Base-by-base conservation (phyloP, 2,113 vertebrate species). In the Rutilus rutilus region DNA sequence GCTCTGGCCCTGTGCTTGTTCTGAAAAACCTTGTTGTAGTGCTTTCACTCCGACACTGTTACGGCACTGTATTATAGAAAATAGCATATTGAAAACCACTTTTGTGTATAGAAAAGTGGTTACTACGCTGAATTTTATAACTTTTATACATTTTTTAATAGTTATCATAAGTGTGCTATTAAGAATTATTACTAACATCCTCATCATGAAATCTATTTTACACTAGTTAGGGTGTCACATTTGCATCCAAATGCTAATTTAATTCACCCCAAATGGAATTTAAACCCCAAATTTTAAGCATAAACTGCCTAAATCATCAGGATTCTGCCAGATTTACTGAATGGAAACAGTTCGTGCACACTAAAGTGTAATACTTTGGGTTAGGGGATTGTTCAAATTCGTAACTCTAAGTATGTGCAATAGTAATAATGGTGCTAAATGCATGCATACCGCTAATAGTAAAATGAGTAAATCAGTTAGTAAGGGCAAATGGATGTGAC, bases 1-100 rank as follows among this genome's bases (percentile, higher is more conserved):
- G 33, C 69, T 83, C 8, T 64, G 45, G 59, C 73, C 69, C 77
- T 84, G 76, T 33, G 84, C 36, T 64, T 54, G 77, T 67, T 52
- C 47, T 62, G 39, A 82, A 85, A 33, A 71, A 54, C n/a, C 47
- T 23, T 4, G 7, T 1, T 25, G 42, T 7, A 27, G 14, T 25
- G 39, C 69, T 25, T 52, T 76, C 25, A 10, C 45, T 4, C 42
- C 30, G 6, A 52, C 14, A 69, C 17, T 69, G 1, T 36, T 17
- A 52, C 1, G 15, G 15, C 15, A 52, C 50, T 17, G 4, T 52
- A 52, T 5, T 52, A 36, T 10, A 69, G 17, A 36, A 17, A 17
- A 52, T 17, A 52, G 30, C 65, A 36, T 21, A 36, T 4, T 39
- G 33, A 39, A 21, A 21, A 69, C 4, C 17, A 1, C 2, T 9